A percentile compares a stretch with the other conserved stretches of the same genome.
phyloP scores from a whole-genome alignment of 1,140 invertebrate species.

The Trichoplusia ni region DNA sequence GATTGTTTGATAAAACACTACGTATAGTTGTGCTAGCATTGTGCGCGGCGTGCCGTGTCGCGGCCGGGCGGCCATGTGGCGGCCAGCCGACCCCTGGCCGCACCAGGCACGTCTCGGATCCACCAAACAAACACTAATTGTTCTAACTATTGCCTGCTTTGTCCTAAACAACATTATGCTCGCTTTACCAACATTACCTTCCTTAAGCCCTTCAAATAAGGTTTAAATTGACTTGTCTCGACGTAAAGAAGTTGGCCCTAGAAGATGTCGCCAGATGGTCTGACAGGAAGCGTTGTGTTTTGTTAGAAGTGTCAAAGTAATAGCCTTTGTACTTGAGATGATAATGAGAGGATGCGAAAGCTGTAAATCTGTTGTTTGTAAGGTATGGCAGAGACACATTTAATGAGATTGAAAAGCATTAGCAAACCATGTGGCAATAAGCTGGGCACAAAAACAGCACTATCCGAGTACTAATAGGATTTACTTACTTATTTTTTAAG shows the following conservation, averaged over 20 bases:
- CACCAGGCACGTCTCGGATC: constrained; percentile 35
- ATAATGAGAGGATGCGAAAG: constrained; percentile 42
- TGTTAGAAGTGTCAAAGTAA: constrained; percentile 60
- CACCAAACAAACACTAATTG: constrained; percentile 54
- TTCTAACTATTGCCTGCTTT: constrained; percentile 46
- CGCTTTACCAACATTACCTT: neutral
- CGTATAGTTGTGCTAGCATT: neutral
- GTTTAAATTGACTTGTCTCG: neutral
- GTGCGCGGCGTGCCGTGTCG: neutral
- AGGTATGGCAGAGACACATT: constrained; percentile 36
- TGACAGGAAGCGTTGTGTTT: constrained; percentile 50
- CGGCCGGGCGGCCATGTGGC: constrained; percentile 38
- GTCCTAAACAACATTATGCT: constrained; percentile 38
- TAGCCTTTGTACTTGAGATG: constrained; percentile 53
- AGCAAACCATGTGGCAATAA: neutral
- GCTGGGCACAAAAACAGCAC: neutral
- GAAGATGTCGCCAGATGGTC: constrained; percentile 60
- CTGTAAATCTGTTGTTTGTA: constrained; percentile 57
- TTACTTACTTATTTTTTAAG: no score
- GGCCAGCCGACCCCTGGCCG: constrained; percentile 33
- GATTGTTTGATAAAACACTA: neutral
- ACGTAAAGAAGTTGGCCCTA: neutral
- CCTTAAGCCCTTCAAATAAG: constrained; percentile 18
- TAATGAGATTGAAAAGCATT: constrained; percentile 13
- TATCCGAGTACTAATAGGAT: neutral